A percentile compares a stretch with the other conserved stretches of the same genome.
Conservation (phyloP, 2,113 vertebrate species). For the pig (Sus scrofa) region DNA sequence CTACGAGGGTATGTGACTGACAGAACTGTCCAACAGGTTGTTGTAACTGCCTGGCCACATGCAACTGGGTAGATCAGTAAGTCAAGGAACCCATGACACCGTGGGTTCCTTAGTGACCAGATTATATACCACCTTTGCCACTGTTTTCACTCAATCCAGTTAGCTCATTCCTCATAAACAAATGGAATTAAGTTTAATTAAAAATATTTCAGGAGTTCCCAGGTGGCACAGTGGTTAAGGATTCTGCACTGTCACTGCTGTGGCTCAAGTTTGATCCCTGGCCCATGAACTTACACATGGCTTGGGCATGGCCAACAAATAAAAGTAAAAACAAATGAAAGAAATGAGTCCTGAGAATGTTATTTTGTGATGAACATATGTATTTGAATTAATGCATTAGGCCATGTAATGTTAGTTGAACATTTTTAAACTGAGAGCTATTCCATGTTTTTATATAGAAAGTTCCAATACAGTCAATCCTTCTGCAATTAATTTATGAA, state of each 20-base stretch:
- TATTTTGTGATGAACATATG: not conserved
- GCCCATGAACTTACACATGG: too few species aligned
- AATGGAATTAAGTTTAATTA: not conserved
- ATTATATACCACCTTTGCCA: not conserved
- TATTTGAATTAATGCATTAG: not conserved
- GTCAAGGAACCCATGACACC: not conserved
- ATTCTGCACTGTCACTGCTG: too few species aligned
- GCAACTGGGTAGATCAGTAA: not conserved
- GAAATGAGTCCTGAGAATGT: not conserved
- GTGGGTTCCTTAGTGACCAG: not conserved
- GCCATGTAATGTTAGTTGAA: not conserved
- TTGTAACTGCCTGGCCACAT: too few species aligned
- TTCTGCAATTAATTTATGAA: conserved; percentile 24
- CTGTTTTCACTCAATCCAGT: not conserved
- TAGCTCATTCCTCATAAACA: not conserved
- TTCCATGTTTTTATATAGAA: not conserved
- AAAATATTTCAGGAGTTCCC: too few species aligned
- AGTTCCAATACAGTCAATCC: not conserved
- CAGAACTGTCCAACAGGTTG: not conserved
- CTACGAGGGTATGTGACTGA: not conserved
- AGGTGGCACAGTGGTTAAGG: too few species aligned
- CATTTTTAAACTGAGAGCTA: not conserved
- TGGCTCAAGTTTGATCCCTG: too few species aligned
- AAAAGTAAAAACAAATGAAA: not conserved
- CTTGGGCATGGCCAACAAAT: not conserved